These are phyloP conservation scores for Syndactyla subalaris DNA, from an alignment of 2,797 vertebrate genomes.

Conservation along the genomic window DNA sequence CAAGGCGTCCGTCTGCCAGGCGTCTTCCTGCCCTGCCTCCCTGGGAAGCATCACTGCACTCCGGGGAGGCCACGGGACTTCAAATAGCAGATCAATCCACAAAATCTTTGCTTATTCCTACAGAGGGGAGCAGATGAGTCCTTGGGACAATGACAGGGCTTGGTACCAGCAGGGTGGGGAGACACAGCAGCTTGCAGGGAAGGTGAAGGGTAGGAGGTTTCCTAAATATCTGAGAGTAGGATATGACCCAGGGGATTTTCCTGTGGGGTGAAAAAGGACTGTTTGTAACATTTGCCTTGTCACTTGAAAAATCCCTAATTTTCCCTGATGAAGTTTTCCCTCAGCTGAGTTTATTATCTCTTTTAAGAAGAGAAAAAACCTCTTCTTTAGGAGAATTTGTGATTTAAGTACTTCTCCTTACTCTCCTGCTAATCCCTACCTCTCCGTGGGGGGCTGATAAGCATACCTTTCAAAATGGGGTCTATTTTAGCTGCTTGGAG, in stretches of 20 bases:
- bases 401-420: background rate
- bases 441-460: background rate
- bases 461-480: background rate
- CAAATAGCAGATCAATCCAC: background rate
- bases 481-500: background rate
- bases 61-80: conserved; percentile 23
- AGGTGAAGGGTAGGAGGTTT: background rate
- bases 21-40: conserved; percentile 53
- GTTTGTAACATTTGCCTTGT: background rate
- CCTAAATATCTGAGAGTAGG: background rate
- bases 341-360: background rate
- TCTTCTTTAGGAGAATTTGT: background rate
- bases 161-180: background rate
- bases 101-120: background rate
- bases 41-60: background rate
- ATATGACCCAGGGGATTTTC: background rate
- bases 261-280: background rate
- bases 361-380: background rate
- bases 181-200: background rate
- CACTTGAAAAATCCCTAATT: background rate
- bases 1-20: conserved; percentile 64
- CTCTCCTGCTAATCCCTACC: background rate
- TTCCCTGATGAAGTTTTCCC: background rate
- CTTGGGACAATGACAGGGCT: background rate
- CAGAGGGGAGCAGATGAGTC: background rate